Base-by-base conservation (phyloP, 2,113 vertebrate species). In the Entosphenus tridentatus region DNA sequence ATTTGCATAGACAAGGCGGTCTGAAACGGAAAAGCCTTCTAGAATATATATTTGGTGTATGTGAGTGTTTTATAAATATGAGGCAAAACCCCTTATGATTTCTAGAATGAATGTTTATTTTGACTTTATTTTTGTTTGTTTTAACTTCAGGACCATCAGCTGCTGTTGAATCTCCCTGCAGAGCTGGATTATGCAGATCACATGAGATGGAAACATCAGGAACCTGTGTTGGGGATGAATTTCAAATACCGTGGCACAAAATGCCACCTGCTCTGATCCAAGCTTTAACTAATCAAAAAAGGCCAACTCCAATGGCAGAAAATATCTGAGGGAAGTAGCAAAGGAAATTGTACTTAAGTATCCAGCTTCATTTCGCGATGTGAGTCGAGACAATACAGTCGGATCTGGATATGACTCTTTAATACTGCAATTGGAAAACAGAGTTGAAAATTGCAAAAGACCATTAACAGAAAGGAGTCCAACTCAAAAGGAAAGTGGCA, bases 351-450 rank as follows among this genome's bases (percentile, higher is more conserved):
- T 72, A 54, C 57, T 17, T 9, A n/a, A 67, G 67, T 67, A 72
- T 70, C 71, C 69, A 57, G 57, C 14, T 17, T 72, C 68, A 62
- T 70, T 70, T 59, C 57, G 68, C 17, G 57, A 70, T 57, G 68
- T 70, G 68, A 56, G 57, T 70, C 14, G 69, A 70, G 39, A 56
- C 17, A 62, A 72, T 57, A 62, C 18, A 13, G 56, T 72, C 57
- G 54, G 69, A 54, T 62, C 58, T 13, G 55, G 58, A 3, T 68
- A 72, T 70, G 71, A 70, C 59, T 17, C 57, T 70, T 57, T 70
- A 68, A 68, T 68, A 5, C 16, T 72, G 68, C 57, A 72, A 68
- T 9, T 69, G 16, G 71, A 70, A 71, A 70, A 70, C 70, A 68
- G 17, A 70, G 62, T 70, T 68, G 62, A 70, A 68, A 70, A 70